Percentiles rank a stretch among this genome's conserved stretches.
phyloP scores from a whole-genome alignment of 2,797 vertebrate species.

The Neomorphus geoffroyi region DNA sequence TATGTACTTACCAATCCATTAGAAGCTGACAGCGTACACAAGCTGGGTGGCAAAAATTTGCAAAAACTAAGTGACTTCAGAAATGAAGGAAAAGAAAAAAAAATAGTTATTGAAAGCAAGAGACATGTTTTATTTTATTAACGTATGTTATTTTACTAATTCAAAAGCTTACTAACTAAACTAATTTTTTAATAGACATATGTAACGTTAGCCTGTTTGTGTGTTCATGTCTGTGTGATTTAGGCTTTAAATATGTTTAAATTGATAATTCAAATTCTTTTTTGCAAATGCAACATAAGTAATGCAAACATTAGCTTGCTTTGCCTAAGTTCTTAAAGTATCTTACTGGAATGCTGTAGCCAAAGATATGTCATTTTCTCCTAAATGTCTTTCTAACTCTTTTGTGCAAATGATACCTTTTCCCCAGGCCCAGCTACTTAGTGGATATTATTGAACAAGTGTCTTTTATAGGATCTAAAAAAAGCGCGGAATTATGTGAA shows the following conservation, averaged over 20 bases:
- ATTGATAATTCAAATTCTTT: slow-evolving; percentile 10
- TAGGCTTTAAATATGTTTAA: slow-evolving; percentile 15
- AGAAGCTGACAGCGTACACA: background rate
- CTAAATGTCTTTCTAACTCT: slow-evolving; percentile 63
- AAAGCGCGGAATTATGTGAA: slow-evolving; percentile 49
- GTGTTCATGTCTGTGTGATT: background rate
- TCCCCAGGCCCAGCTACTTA: slow-evolving; percentile 60
- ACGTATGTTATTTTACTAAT: background rate
- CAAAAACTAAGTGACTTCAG: background rate
- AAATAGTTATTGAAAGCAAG: background rate
- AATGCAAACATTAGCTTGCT: slow-evolving; percentile 29
- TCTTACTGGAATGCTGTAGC: slow-evolving; percentile 24
- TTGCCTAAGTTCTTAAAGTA: slow-evolving; percentile 13
- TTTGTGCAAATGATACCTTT: slow-evolving; percentile 53
- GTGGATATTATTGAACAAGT: slow-evolving; percentile 67
- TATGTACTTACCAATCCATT: background rate
- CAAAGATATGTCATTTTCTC: slow-evolving; percentile 49
- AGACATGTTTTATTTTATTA: background rate
- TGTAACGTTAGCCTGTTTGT: background rate
- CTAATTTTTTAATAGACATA: background rate
- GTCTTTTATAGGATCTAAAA: slow-evolving; percentile 61
- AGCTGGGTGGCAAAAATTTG: background rate
- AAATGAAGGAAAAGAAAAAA: background rate
- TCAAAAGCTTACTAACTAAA: background rate
- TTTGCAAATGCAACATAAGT: slow-evolving; percentile 27